phyloP scores from a whole-genome alignment of 1,140 invertebrate species.

The Trinorchestia longiramus region DNA sequence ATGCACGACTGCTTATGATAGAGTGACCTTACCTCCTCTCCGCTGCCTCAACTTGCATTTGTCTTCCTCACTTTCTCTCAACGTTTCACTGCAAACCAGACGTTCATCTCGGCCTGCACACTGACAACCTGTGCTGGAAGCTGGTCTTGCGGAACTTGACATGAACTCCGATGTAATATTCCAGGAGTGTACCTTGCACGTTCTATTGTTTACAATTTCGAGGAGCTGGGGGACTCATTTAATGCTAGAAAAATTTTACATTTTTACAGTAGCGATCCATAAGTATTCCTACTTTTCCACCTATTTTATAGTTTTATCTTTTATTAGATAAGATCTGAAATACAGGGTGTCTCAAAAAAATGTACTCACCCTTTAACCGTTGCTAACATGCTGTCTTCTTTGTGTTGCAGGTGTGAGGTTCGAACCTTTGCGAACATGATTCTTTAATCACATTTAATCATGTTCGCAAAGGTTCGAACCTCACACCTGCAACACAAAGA shows the following conservation, averaged over 20 bases:
- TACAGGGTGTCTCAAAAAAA: too few species aligned
- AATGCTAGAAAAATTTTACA: not conserved
- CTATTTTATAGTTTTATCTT: not conserved
- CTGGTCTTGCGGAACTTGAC: not conserved
- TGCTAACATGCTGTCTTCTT: too few species aligned
- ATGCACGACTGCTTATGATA: conserved; percentile 19
- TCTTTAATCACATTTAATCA: too few species aligned
- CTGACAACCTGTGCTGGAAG: not conserved
- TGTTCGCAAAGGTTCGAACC: too few species aligned
- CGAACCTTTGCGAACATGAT: too few species aligned
- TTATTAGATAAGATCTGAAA: not conserved
- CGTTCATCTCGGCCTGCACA: not conserved
- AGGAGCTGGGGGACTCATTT: not conserved
- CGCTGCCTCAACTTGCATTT: not conserved
- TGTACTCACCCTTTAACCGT: too few species aligned
- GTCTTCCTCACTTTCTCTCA: conserved; percentile 29
- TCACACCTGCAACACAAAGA: too few species aligned
- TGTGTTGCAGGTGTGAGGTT: too few species aligned
- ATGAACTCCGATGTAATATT: not conserved
- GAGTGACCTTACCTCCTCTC: conserved; percentile 12
- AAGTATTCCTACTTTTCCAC: not conserved
- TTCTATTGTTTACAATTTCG: not conserved
- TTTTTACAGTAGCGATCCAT: not conserved
- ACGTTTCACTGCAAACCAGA: not conserved
- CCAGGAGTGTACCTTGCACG: not conserved